Conservation (phyloP, 2,113 vertebrate genomes). For the Periophthalmus modestus region DNA sequence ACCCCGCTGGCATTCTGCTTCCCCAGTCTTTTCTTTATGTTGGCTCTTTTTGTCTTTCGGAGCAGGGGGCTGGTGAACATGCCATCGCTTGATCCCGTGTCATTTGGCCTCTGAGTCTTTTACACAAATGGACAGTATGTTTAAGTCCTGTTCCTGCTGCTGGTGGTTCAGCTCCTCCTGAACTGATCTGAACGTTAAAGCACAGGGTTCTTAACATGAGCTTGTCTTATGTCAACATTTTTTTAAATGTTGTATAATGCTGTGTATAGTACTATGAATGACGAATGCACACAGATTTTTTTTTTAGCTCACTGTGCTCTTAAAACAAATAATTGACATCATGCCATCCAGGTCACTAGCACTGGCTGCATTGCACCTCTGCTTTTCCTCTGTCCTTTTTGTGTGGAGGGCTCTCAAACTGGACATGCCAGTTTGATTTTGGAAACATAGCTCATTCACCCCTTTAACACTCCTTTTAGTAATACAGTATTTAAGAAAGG, state of each 20-base stretch:
- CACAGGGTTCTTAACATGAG: neutral
- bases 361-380: neutral
- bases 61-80: constrained; percentile 47
- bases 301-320: too few species aligned
- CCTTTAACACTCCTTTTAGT: neutral
- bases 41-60: constrained; percentile 58
- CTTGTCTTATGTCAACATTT: too few species aligned
- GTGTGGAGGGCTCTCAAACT: neutral
- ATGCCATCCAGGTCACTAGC: neutral
- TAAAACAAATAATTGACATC: too few species aligned
- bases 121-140: constrained; percentile 34
- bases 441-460: neutral
- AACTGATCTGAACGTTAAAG: neutral
- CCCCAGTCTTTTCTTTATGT: constrained; percentile 75
- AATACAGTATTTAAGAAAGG: neutral
- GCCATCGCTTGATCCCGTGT: constrained; percentile 58
- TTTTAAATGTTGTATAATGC: too few species aligned
- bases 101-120: constrained; percentile 43
- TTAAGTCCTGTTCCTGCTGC: constrained; percentile 26
- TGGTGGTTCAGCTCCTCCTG: neutral
- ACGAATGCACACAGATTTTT: too few species aligned
- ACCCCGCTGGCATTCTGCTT: constrained; percentile 73
- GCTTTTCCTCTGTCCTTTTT: neutral
- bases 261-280: too few species aligned
- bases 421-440: constrained; percentile 2